These are phyloP conservation scores for Nibea coibor DNA, from an alignment of 2,113 vertebrate genomes.

Conservation along the genomic window DNA sequence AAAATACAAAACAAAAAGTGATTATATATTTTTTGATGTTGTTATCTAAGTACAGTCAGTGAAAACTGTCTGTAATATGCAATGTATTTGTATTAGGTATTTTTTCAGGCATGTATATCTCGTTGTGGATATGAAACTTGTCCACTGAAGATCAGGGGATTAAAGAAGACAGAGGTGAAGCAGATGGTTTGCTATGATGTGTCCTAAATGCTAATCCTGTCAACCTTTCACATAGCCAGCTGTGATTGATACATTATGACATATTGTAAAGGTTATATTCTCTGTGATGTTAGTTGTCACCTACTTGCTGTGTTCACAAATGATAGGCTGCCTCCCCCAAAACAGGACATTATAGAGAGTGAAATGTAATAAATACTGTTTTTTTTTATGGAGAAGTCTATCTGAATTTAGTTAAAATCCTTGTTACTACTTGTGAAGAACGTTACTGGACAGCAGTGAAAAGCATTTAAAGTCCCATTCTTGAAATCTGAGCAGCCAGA, in stretches of 20 bases:
- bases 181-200: conserved; percentile 73
- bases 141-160: conserved; percentile 65
- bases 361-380: conserved; percentile 24
- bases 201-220: conserved; percentile 65
- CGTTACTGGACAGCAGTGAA: conserved; percentile 34
- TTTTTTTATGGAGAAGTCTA: conserved; percentile 38
- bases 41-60: not conserved
- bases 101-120: conserved; percentile 43
- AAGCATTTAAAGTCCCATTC: conserved; percentile 46
- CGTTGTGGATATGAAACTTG: conserved; percentile 56
- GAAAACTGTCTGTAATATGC: not conserved
- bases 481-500: conserved; percentile 75
- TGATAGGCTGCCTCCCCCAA: not conserved
- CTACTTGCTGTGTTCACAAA: not conserved
- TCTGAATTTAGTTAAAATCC: conserved; percentile 21
- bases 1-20: not conserved
- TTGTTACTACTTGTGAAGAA: conserved; percentile 25
- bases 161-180: conserved; percentile 56
- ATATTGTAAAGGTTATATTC: conserved; percentile 45
- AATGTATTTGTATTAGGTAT: conserved; percentile 7
- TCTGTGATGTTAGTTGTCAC: conserved; percentile 9
- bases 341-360: conserved; percentile 1
- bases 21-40: not conserved
- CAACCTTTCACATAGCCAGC: conserved; percentile 47
- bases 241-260: conserved; percentile 38